Evolutionary conservation across 2,888 invertebrate species (phyloP).

Genomic region (Tipula confusa): DNA sequence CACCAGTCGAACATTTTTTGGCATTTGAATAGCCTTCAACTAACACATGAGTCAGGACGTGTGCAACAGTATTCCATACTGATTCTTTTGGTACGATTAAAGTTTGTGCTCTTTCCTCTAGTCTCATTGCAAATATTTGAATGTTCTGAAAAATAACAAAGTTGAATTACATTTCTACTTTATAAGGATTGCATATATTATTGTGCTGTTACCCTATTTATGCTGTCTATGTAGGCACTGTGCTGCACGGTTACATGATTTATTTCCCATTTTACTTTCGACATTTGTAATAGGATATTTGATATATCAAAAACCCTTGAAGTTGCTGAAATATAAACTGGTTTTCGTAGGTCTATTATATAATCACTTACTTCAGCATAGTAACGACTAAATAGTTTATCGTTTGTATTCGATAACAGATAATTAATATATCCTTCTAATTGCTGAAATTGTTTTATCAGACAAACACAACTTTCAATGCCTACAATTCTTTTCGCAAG

Average conservation of each 20-base stretch:
- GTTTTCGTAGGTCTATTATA: conserved; percentile 65
- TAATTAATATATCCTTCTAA: conserved; percentile 81
- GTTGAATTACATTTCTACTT: not conserved
- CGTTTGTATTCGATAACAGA: conserved; percentile 57
- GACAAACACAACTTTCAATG: conserved; percentile 86
- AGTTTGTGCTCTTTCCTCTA: conserved; percentile 67
- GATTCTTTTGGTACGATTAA: conserved; percentile 67
- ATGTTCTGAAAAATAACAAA: conserved; percentile 42
- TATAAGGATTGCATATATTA: not conserved
- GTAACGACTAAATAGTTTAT: not conserved
- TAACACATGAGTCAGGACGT: conserved; percentile 77
- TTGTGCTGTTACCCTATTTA: conserved; percentile 56
- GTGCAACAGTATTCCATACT: conserved; percentile 84
- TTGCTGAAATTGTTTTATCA: conserved; percentile 80
- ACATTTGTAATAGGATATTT: conserved; percentile 76
- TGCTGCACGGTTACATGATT: conserved; percentile 94
- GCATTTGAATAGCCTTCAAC: conserved; percentile 90
- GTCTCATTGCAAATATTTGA: conserved; percentile 71
- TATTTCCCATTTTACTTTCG: conserved; percentile 90
- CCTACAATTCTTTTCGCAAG: conserved; percentile 83
- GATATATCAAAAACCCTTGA: conserved; percentile 74
- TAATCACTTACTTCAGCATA: not conserved
- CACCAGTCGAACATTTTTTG: conserved; percentile 93
- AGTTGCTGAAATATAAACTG: conserved; percentile 83
- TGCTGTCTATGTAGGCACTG: conserved; percentile 78